Base-by-base conservation (phyloP, 2,113 vertebrate species). In the Bos indicus region DNA sequence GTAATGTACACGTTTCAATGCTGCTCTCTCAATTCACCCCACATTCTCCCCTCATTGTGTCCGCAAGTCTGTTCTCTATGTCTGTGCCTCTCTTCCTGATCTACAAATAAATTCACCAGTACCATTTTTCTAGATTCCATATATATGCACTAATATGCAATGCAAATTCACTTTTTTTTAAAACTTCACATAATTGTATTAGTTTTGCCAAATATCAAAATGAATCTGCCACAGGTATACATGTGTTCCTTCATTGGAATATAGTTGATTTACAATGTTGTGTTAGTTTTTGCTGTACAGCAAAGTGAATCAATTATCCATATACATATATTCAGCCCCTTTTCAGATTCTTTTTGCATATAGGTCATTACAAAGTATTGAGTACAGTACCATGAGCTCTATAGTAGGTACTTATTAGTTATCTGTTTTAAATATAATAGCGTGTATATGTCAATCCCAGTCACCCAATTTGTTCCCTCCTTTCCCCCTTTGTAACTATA, bases 391-490 rank as follows among this genome's bases (percentile, higher is more conserved):
- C 71, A 11, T 74, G 21, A 6, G 21, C 71, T 43, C 36, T 74
- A 43, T 3, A 74, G 36, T 43, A 74, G 36, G 21, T 25, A 5
- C 36, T 43, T 40, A 40, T 25, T 74, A 74, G 2, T 43, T 43
- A 74, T 13, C 21, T 74, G 11, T 43, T 40, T 74, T 13, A 43
- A 40, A 74, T 43, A 43, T 14, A 26, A 12, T 14, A 46, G 0
- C 1, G 0, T 46, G 40, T 77, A 43, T 77, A 43, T 77, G 40
- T 77, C 71, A 26, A 43, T 46, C 71, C 12, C 23, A 77, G 12
- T 26, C 36, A 15, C 12, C 1, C 6, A 77, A 15, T 15, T 77
- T 77, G 15, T 43, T 0, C 5, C 13, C 21, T 0, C 6, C 40
- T 43, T 77, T 26, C 71, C 12, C 23, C 12, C 23, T 77, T 26